A percentile compares a stretch with the other conserved stretches of the same genome.
phyloP scores from a whole-genome alignment of 2,113 vertebrate genomes.

The Taxidea taxus region DNA sequence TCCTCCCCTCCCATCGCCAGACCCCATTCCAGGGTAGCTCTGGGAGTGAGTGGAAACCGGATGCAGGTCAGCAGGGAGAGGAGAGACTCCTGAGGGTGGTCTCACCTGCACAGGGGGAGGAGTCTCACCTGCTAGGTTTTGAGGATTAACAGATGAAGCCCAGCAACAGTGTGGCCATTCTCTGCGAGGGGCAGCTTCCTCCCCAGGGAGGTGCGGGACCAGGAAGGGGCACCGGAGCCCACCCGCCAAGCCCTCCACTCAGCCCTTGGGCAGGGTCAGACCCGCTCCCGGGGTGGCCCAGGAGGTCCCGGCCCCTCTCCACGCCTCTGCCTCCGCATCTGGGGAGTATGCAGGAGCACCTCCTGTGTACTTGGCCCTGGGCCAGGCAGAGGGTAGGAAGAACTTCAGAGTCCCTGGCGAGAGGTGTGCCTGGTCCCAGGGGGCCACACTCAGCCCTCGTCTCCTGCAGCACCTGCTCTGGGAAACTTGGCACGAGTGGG shows the following conservation, averaged over 20 bases:
- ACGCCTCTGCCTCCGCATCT: not conserved
- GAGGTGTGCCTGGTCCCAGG: accelerated
- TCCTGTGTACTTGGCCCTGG: too few species aligned
- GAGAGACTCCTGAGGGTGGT: accelerated
- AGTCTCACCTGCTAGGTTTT: not conserved
- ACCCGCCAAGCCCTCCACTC: not conserved
- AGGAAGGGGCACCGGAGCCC: not conserved
- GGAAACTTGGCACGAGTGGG: not conserved
- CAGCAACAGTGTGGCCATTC: not conserved
- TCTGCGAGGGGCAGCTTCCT: accelerated
- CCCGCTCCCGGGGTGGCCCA: conserved; percentile 14
- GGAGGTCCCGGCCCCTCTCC: conserved; percentile 13
- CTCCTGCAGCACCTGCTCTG: not conserved
- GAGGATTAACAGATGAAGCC: accelerated
- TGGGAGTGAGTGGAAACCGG: not conserved
- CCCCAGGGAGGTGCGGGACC: not conserved
- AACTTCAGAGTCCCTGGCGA: not conserved
- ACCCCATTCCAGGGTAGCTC: not conserved
- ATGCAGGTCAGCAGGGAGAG: not conserved
- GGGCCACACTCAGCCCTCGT: accelerated
- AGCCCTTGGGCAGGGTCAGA: not conserved
- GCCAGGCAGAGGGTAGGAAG: not conserved
- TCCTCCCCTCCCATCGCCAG: too few species aligned
- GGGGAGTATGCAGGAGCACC: not conserved
- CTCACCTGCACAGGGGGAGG: not conserved